These are phyloP conservation scores for Campylomormyrus tamandua DNA, from an alignment of 2,113 vertebrate genomes.

Conservation along the genomic window DNA sequence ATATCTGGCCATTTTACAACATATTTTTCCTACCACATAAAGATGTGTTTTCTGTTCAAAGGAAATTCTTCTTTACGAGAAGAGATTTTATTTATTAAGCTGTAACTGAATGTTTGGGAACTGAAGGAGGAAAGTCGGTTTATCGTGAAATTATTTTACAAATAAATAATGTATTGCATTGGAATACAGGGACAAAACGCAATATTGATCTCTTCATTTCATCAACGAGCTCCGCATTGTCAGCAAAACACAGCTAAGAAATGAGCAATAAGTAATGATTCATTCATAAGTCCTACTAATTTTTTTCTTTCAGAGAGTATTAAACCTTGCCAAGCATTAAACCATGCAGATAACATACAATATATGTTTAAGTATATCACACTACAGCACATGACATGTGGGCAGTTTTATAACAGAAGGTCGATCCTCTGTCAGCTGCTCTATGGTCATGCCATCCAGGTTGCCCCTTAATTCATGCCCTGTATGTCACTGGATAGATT, in stretches of 20 bases:
- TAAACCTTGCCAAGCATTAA: not conserved
- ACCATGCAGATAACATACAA: not conserved
- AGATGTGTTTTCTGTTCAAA: not conserved
- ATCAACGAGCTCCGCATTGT: not conserved
- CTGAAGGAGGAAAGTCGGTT: not conserved
- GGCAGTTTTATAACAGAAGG: not conserved
- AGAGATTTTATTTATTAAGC: not conserved
- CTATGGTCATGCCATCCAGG: not conserved
- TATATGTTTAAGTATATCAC: not conserved
- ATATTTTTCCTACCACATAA: not conserved
- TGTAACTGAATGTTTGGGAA: not conserved
- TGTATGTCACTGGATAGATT: not conserved
- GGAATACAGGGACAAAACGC: not conserved
- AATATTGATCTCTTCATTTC: not conserved
- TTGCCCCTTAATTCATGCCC: not conserved
- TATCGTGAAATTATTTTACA: not conserved
- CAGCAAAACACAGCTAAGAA: not conserved
- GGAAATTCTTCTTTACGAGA: not conserved
- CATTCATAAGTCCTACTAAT: not conserved
- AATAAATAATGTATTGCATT: not conserved
- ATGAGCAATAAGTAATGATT: not conserved
- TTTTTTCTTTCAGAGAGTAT: not conserved
- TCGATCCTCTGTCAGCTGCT: not conserved
- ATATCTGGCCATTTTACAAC: not conserved
- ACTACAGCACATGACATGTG: not conserved